Evolutionary conservation across 2,797 vertebrate species (phyloP).

Genomic region (Alca torda): DNA sequence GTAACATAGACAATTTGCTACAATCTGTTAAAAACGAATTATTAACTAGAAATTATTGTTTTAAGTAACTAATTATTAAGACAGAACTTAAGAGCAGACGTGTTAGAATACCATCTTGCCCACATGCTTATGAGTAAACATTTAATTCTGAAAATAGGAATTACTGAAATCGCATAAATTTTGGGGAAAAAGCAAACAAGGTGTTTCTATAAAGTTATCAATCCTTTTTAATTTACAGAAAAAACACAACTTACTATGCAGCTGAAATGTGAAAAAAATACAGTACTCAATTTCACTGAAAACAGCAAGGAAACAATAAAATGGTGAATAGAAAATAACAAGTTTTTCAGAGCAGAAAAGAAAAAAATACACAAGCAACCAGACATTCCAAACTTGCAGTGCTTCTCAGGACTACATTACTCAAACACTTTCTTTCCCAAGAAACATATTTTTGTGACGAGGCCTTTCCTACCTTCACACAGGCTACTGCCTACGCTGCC

Average conservation of each 20-base stretch:
- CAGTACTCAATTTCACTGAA: neutral
- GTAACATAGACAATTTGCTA: neutral
- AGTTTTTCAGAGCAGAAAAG: neutral
- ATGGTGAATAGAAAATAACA: neutral
- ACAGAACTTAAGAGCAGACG: neutral
- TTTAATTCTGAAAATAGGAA: neutral
- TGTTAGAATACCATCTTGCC: neutral
- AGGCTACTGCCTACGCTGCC: neutral
- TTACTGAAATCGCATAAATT: neutral
- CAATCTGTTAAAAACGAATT: neutral
- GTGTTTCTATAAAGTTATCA: neutral
- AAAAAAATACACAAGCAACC: neutral
- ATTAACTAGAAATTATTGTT: neutral
- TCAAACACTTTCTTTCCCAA: neutral
- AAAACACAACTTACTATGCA: neutral
- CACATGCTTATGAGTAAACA: neutral
- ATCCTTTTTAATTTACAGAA: neutral
- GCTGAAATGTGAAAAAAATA: neutral
- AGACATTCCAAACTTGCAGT: neutral
- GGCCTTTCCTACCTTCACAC: neutral
- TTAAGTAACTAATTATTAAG: neutral
- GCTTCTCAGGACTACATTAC: neutral
- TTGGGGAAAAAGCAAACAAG: neutral
- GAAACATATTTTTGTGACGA: neutral
- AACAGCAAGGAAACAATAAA: neutral